phyloP scores from a whole-genome alignment of 30 jellyfish, hydroid and myxozoan genomes.

The Aurelia sp. region DNA sequence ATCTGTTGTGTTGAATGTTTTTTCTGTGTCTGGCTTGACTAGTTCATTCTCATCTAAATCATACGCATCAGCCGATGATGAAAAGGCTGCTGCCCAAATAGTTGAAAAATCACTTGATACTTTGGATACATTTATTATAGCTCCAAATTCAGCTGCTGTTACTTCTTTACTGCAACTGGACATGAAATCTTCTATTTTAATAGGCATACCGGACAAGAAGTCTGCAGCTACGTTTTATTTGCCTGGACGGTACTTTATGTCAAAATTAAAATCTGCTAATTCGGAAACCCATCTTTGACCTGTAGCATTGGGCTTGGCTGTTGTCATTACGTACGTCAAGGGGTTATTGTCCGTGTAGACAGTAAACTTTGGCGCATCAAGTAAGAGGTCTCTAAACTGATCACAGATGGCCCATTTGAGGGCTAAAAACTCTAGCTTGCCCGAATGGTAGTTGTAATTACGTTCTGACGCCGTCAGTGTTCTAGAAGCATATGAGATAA shows the following conservation, averaged over 20 bases:
- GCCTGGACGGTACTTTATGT: neutral
- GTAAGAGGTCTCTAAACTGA: too few relatives aligned
- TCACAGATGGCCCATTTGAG: too few relatives aligned
- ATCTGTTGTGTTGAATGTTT: neutral
- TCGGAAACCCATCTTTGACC: too few relatives aligned
- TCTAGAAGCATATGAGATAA: too few relatives aligned
- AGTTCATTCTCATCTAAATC: slow-evolving; percentile 7
- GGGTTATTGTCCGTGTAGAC: too few relatives aligned
- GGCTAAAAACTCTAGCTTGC: too few relatives aligned
- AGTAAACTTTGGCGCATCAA: too few relatives aligned
- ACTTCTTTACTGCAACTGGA: neutral
- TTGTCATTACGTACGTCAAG: too few relatives aligned
- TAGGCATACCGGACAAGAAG: slow-evolving; percentile 21
- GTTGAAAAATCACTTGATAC: neutral
- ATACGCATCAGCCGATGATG: neutral
- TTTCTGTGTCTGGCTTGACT: slow-evolving; percentile 14
- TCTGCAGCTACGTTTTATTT: slow-evolving; percentile 33
- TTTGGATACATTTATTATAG: neutral
- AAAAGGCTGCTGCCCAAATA: slow-evolving; percentile 4
- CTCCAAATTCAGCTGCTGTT: slow-evolving; percentile 29
- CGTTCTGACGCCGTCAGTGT: too few relatives aligned
- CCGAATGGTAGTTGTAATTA: too few relatives aligned
- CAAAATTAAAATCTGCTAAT: too few relatives aligned
- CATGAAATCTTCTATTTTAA: neutral
- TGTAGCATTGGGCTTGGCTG: too few relatives aligned